These are phyloP conservation scores for Drosophila orena DNA, from an alignment of 1,140 invertebrate genomes.

Conservation along the genomic window DNA sequence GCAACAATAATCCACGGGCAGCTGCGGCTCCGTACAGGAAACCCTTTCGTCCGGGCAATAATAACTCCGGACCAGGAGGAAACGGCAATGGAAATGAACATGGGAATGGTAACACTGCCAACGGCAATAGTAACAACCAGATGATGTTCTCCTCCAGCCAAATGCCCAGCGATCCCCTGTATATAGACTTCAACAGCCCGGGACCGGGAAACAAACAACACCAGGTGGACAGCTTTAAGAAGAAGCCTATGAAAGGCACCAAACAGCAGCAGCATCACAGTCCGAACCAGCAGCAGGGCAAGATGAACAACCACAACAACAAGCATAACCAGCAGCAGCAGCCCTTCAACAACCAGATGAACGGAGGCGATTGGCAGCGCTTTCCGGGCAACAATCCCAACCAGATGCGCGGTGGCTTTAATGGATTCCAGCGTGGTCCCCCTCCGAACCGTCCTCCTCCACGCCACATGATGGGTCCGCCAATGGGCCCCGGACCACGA, in stretches of 20 bases:
- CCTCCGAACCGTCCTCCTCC: constrained; percentile 33
- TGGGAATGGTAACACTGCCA: background rate
- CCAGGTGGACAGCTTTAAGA: constrained; percentile 45
- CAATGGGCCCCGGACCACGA: constrained; percentile 50
- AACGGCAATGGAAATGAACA: background rate
- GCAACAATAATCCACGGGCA: constrained; percentile 36
- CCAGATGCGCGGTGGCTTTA: constrained; percentile 45
- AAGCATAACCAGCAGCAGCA: constrained; percentile 7
- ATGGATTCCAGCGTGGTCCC: constrained; percentile 27
- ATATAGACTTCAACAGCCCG: constrained; percentile 77
- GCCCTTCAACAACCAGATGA: constrained; percentile 41
- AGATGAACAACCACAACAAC: background rate
- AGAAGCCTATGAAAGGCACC: constrained; percentile 59
- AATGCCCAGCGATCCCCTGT: constrained; percentile 83
- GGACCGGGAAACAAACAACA: constrained; percentile 15
- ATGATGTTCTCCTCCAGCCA: constrained; percentile 71
- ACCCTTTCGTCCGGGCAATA: constrained; percentile 49
- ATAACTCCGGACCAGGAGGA: constrained; percentile 3
- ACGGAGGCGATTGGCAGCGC: constrained; percentile 51
- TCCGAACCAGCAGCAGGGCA: constrained; percentile 47
- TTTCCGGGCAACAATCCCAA: constrained; percentile 45
- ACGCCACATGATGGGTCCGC: constrained; percentile 59
- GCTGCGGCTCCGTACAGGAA: constrained; percentile 66
- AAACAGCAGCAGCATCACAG: constrained; percentile 39
- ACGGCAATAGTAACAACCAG: constrained; percentile 22